Percentiles rank a stretch among this genome's conserved stretches.
Conservation (phyloP, 2,797 vertebrate genomes). For the Otolemur crassicaudatus region DNA sequence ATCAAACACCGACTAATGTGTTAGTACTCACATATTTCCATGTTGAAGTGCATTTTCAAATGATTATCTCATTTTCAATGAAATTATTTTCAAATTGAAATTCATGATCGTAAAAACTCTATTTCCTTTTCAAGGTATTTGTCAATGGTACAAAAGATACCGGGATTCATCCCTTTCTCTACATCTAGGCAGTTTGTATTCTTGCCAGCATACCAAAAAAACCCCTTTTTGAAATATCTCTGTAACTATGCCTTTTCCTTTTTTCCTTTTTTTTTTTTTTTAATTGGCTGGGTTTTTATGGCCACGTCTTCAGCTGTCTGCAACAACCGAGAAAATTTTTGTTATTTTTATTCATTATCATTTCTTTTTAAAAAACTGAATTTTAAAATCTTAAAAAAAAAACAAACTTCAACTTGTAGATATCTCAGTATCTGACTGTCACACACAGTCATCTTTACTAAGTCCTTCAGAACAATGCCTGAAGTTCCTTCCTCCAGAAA, state of each 20-base stretch:
- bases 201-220: neutral
- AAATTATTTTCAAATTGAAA: neutral
- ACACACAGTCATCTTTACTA: neutral
- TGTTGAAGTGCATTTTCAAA: neutral
- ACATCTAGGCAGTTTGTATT: neutral
- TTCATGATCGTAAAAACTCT: neutral
- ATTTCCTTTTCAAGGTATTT: neutral
- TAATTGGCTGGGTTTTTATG: neutral
- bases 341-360: neutral
- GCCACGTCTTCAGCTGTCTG: neutral
- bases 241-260: neutral
- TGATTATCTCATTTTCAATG: neutral
- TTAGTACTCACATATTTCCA: neutral
- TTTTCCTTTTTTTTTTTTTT: neutral
- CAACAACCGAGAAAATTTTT: neutral
- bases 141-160: neutral
- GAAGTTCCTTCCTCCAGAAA: neutral
- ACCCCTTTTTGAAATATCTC: neutral
- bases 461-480: neutral
- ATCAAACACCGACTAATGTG: neutral
- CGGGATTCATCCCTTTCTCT: neutral
- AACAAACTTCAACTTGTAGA: neutral
- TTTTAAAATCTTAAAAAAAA: neutral
- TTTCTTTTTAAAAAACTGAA: neutral
- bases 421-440: neutral